phyloP scores from a whole-genome alignment of 1,140 invertebrate species.

The Coptotermes formosanus region DNA sequence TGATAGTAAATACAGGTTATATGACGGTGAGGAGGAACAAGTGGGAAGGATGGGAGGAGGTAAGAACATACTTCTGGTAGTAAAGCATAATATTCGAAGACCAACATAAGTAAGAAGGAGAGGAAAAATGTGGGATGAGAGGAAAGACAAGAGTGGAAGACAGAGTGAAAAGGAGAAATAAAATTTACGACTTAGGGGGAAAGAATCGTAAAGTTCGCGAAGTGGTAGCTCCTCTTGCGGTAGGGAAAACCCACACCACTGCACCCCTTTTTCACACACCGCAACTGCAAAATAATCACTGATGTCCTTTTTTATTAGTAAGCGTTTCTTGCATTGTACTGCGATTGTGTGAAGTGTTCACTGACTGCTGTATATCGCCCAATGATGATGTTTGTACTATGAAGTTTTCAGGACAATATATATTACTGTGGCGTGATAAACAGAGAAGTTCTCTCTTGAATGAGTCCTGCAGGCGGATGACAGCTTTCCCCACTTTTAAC shows the following conservation, averaged over 20 bases:
- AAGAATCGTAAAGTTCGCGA: conserved; percentile 7
- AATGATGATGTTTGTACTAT: neutral
- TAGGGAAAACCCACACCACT: neutral
- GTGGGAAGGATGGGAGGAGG: neutral
- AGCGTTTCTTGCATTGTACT: neutral
- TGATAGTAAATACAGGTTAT: neutral
- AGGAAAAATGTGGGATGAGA: neutral
- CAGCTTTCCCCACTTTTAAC: too few species aligned
- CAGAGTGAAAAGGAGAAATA: conserved; percentile 1
- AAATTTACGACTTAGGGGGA: conserved; percentile 15
- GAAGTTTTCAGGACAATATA: neutral
- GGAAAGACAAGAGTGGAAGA: neutral
- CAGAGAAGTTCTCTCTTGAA: too few species aligned
- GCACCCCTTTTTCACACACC: conserved; percentile 3
- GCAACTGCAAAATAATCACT: neutral
- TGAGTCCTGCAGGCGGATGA: too few species aligned
- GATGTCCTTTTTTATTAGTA: conserved; percentile 8
- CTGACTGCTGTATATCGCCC: neutral
- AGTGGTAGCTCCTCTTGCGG: neutral
- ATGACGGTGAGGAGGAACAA: neutral
- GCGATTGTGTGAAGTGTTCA: neutral
- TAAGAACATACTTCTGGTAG: neutral
- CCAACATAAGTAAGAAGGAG: neutral
- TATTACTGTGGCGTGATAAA: neutral
- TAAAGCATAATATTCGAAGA: neutral